Evolutionary conservation across 2,797 vertebrate species (phyloP).

Genomic region (Xyrichtys novacula): DNA sequence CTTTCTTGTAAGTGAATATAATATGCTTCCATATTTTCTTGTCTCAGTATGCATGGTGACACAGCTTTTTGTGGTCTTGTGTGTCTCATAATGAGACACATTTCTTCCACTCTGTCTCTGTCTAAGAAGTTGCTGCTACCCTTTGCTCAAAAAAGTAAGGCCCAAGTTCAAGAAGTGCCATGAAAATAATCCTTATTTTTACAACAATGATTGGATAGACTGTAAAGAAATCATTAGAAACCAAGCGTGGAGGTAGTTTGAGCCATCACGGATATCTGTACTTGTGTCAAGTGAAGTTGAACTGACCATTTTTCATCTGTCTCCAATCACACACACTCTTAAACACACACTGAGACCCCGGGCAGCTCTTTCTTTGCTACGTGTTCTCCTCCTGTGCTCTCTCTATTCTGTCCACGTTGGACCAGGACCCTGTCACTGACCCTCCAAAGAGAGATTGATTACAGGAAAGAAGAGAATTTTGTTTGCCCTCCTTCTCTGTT

Average conservation of each 20-base stretch:
- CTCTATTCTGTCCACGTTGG: constrained; percentile 72
- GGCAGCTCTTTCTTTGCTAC: constrained; percentile 22
- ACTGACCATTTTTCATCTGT: constrained; percentile 52
- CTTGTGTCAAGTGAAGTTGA: constrained; percentile 33
- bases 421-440: constrained; percentile 73
- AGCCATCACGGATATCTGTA: constrained; percentile 20
- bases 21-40: no score
- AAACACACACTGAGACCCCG: constrained; percentile 19
- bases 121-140: no score
- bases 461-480: constrained; percentile 74
- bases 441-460: constrained; percentile 81
- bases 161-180: constrained; percentile 5
- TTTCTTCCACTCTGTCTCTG: no score
- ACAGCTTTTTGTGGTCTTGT: no score
- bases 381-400: constrained; percentile 53
- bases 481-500: constrained; percentile 51
- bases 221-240: neutral
- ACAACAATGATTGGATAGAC: neutral
- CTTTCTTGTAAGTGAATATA: no score
- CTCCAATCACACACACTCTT: constrained; percentile 11
- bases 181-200: no score
- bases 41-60: no score
- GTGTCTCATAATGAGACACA: no score
- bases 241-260: constrained; percentile 23
- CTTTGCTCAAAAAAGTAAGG: no score